Evolutionary conservation across 2,797 vertebrate species (phyloP).

Genomic region (Sebastes melanostomus): DNA sequence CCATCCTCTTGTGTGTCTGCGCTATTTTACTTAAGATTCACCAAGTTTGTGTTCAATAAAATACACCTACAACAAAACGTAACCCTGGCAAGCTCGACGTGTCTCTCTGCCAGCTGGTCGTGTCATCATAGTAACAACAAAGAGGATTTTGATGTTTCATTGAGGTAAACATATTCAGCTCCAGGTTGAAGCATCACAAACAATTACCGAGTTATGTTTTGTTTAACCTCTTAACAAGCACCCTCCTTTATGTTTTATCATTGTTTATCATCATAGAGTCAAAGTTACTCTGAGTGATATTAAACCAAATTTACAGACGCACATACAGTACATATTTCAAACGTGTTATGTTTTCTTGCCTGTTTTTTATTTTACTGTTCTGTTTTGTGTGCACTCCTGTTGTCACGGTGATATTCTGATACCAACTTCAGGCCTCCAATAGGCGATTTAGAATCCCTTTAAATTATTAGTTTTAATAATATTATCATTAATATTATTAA

Average conservation of each 20-base stretch:
- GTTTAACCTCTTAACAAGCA: not conserved
- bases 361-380: too few species aligned
- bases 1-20: not conserved
- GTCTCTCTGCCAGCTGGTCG: slow-evolving; percentile 33
- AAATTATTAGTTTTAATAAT: too few species aligned
- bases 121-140: slow-evolving; percentile 22
- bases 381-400: not conserved
- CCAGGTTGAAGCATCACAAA: not conserved
- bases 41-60: slow-evolving; percentile 11
- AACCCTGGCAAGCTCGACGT: slow-evolving; percentile 10
- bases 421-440: too few species aligned
- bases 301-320: not conserved
- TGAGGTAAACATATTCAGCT: not conserved
- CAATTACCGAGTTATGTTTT: not conserved
- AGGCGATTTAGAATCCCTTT: too few species aligned
- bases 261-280: not conserved
- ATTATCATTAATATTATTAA: too few species aligned
- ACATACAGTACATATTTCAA: not conserved
- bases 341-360: not conserved
- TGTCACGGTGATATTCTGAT: not conserved
- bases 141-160: slow-evolving; percentile 16
- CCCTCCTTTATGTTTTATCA: not conserved
- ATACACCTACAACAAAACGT: slow-evolving; percentile 28
- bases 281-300: not conserved
- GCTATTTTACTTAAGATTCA: slow-evolving; percentile 3